Evolutionary conservation across 2,113 vertebrate genomes (phyloP), one percentile per base, ranked within the genome.

Genomic region (Pseudopodoces humilis): DNA sequence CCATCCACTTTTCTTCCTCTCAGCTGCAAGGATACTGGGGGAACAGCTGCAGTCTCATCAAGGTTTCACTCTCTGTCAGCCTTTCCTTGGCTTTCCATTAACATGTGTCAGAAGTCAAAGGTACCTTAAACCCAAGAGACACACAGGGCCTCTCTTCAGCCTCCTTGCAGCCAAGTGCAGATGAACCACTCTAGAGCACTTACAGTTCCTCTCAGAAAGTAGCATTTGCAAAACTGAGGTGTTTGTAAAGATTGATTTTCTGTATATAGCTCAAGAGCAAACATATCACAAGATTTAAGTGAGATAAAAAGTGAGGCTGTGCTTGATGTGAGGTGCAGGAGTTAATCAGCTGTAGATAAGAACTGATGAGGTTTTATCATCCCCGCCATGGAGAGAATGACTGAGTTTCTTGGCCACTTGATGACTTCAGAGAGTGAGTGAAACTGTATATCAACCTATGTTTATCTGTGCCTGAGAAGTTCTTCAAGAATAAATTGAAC

Each of bases 281-380:
- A 80, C 81, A 52, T 69, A 94, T 75, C 82, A 52, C 44, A 46
- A 94, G 94, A 93, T 92, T 96, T 92, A 87, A 59, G 74, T 41
- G 53, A 78, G 83, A 96, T 74, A 93, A 97, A 76, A 96, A 92
- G 59, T 65, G 79, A 78, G 60, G 20, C 76, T 93, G 78, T 88
- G 86, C 43, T 84, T 94, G 82, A 96, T 89, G 71, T 68, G 58
- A 74, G 68, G 79, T 69, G 59, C 94, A 94, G 79, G 86, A 81
- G 78, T 69, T 93, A 94, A 96, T 89, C 79, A 95, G 93, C 46
- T 58, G 86, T 33, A 96, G 92, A 95, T 94, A 96, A 96, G 94
- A 96, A 65, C 9, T 84, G 90, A 96, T 82, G 93, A 95, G 67
- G 72, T 93, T 90, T 91, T 90, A 78, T 77, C 78, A 88, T 64